Evolutionary conservation across 2,113 vertebrate genomes (phyloP).

Genomic region (Syngnathus typhle): DNA sequence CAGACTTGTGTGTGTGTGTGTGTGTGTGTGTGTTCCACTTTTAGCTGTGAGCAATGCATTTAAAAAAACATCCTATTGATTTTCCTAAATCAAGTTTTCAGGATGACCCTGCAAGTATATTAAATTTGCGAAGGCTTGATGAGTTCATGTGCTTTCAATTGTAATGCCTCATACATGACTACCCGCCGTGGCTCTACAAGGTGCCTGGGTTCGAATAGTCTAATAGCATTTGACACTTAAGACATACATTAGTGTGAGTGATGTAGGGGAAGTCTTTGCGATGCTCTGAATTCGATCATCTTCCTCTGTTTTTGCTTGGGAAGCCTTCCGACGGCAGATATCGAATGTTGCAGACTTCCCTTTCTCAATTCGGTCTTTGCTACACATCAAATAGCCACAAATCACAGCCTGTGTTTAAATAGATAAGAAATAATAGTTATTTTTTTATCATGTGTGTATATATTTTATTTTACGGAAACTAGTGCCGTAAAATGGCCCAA

Average conservation of each 20-base stretch:
- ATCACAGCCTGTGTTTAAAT: neutral
- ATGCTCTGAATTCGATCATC: slow-evolving; percentile 28
- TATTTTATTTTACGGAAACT: neutral
- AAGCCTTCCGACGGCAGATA: slow-evolving; percentile 12
- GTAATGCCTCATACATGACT: slow-evolving; percentile 57
- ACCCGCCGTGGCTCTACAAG: slow-evolving; percentile 48
- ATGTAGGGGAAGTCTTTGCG: slow-evolving; percentile 14
- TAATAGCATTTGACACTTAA: slow-evolving; percentile 59
- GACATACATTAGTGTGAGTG: slow-evolving; percentile 39
- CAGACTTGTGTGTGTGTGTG: neutral
- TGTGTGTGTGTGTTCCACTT: neutral
- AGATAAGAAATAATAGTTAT: neutral
- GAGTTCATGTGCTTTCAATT: slow-evolving; percentile 62
- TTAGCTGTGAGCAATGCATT: slow-evolving; percentile 25
- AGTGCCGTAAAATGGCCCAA: neutral
- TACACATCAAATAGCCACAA: neutral
- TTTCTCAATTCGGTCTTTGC: slow-evolving; percentile 15
- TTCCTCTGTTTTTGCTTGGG: slow-evolving; percentile 27
- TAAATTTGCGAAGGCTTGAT: slow-evolving; percentile 55
- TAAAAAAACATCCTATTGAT: slow-evolving; percentile 59
- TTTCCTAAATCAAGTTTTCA: slow-evolving; percentile 62
- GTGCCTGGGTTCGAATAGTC: slow-evolving; percentile 47
- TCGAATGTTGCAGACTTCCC: slow-evolving; percentile 1
- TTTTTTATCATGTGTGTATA: too few species aligned
- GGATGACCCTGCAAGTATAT: slow-evolving; percentile 45